These are phyloP conservation scores for Melitaea cinxia DNA, from an alignment of 1,140 invertebrate species.

Conservation along the genomic window DNA sequence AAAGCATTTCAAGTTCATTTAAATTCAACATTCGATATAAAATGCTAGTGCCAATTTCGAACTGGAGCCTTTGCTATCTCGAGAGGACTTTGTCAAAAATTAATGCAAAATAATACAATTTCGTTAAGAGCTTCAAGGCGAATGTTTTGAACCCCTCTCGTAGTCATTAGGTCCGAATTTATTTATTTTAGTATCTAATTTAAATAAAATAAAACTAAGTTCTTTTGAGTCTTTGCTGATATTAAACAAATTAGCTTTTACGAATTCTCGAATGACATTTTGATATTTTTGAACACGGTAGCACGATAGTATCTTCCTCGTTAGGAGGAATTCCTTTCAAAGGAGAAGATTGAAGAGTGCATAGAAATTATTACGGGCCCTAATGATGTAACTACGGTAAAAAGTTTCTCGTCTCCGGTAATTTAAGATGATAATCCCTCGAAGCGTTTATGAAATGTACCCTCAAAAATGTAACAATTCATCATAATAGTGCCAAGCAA, in stretches of 20 bases:
- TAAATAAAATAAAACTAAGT: slow-evolving; percentile 74
- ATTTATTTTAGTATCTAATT: slow-evolving; percentile 76
- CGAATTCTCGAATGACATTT: slow-evolving; percentile 50
- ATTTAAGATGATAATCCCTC: slow-evolving; percentile 55
- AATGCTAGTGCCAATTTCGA: slow-evolving; percentile 32
- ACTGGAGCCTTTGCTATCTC: slow-evolving; percentile 24
- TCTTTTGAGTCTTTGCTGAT: slow-evolving; percentile 66
- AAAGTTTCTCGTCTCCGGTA: slow-evolving; percentile 26
- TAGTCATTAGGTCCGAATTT: slow-evolving; percentile 56
- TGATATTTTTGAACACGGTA: slow-evolving; percentile 41
- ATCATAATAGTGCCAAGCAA: slow-evolving; percentile 79
- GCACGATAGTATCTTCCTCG: slow-evolving; percentile 35
- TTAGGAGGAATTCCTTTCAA: slow-evolving; percentile 42
- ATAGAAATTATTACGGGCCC: slow-evolving; percentile 44
- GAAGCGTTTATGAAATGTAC: slow-evolving; percentile 57
- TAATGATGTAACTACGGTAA: slow-evolving; percentile 45
- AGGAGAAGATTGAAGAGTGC: slow-evolving; percentile 36
- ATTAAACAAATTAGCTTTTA: slow-evolving; percentile 71
- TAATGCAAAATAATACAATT: slow-evolving; percentile 80
- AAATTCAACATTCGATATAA: slow-evolving; percentile 14
- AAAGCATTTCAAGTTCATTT: slow-evolving; percentile 5
- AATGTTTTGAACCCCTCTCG: slow-evolving; percentile 61
- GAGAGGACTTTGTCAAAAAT: slow-evolving; percentile 66
- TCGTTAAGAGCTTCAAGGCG: slow-evolving; percentile 59
- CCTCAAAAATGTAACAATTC: slow-evolving; percentile 63